These are phyloP conservation scores for Phocides pigmalion DNA, from an alignment of 1,140 invertebrate genomes.

Conservation along the genomic window DNA sequence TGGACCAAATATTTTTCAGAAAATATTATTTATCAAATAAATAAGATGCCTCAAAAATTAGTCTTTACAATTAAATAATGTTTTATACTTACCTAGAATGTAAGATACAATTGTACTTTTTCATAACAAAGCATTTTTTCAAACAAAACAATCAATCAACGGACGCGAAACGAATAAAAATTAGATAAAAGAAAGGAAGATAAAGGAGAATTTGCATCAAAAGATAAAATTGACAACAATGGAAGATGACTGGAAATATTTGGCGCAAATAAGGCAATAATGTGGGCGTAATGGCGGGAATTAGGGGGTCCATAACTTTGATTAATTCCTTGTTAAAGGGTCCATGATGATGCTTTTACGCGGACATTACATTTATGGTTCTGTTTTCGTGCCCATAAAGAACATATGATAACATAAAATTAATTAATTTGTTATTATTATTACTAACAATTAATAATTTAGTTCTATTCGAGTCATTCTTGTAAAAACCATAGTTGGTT, in stretches of 20 bases:
- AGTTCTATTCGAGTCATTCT: too few relatives aligned
- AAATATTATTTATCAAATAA: too few relatives aligned
- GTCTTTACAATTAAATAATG: too few relatives aligned
- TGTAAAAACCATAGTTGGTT: too few relatives aligned
- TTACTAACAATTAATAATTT: too few relatives aligned
- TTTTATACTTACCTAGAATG: too few relatives aligned
- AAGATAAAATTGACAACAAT: slow-evolving; percentile 29
- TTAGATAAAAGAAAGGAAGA: slow-evolving; percentile 19
- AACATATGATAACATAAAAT: not conserved
- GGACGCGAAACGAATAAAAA: slow-evolving; percentile 3
- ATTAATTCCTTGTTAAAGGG: slow-evolving; percentile 22
- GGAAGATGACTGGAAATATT: slow-evolving; percentile 18
- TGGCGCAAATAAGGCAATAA: slow-evolving; percentile 9
- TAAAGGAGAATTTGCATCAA: slow-evolving; percentile 23
- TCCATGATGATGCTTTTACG: slow-evolving; percentile 5
- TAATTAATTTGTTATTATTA: too few relatives aligned
- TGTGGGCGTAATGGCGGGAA: slow-evolving; percentile 30
- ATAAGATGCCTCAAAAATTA: too few relatives aligned
- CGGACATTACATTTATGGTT: not conserved
- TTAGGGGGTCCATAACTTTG: slow-evolving; percentile 29
- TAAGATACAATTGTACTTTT: too few relatives aligned
- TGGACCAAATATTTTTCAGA: too few relatives aligned
- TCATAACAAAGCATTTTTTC: not conserved
- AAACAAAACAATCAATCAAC: slow-evolving; percentile 5
- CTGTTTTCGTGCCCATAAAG: not conserved